Evolutionary conservation across 2,888 invertebrate species (phyloP), one percentile per base, ranked within the genome.

Genomic region (Dorcus hopei): DNA sequence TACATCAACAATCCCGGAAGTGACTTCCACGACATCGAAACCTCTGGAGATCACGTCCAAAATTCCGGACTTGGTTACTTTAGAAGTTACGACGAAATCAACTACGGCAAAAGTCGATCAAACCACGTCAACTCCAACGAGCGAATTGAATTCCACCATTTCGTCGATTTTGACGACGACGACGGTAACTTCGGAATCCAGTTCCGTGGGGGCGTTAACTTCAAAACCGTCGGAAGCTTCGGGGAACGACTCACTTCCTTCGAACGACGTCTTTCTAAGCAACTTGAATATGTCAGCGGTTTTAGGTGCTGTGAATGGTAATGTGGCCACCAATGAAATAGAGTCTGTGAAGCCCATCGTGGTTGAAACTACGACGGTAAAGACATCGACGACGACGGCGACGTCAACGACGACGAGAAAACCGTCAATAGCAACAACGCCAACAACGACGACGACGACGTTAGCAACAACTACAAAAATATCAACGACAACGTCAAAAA

Each of bases 271-370:
- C 62, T 58, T 65, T 9, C 41, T 64, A 38, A 54, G 58, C 9
- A 64, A 64, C 49, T 55, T 66, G 4, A 73, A 71, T 61, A 61
- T 66, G 1, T 67, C 71, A 23, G 59, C 67, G 54, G 45, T 58
- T 50, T 45, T 54, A 41, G 69, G 65, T 47, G 66, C 62, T 8
- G 69, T 72, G 9, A 72, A 61, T 59, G 74, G 73, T 38, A 74
- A 74, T 64, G 61, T 68, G 3, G 70, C 68, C 5, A 72, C 72
- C 11, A 76, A 76, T 60, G 75, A 75, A 68, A 74, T 74, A 45
- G 72, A 72, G 62, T 62, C 68, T 11, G 61, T 58, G 6, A 68
- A 65, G 49, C 67, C 70, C 4, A 48, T 55, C 33, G 53, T 62
- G 8, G 61, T 52, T 43, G 41, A 59, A n/a, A 59, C 64, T 3